Conservation (phyloP, 2,888 invertebrate species). For the Dastarcus helophoroides region DNA sequence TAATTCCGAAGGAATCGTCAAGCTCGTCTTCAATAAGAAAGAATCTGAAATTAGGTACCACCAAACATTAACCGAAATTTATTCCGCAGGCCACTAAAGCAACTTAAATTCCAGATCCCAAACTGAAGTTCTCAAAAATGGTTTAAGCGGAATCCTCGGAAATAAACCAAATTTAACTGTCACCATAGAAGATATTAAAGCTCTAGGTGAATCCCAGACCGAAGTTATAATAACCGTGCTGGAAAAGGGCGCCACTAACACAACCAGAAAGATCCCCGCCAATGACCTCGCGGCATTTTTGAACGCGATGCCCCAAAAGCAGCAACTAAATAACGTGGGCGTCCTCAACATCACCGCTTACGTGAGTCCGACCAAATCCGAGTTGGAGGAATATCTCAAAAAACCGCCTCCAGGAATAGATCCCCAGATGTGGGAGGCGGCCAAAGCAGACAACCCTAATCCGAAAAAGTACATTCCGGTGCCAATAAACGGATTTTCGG, state of each 20-base stretch:
- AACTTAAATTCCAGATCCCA: constrained; percentile 42
- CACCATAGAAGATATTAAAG: constrained; percentile 64
- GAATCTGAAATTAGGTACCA: constrained; percentile 65
- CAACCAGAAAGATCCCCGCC: constrained; percentile 58
- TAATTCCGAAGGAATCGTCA: constrained; percentile 85
- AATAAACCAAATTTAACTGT: constrained; percentile 76
- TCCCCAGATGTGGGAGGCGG: constrained; percentile 89
- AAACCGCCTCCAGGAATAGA: constrained; percentile 90
- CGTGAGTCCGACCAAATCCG: constrained; percentile 64
- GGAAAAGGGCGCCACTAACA: constrained; percentile 55
- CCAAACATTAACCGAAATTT: not conserved
- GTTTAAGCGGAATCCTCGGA: constrained; percentile 61
- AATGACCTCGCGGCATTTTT: constrained; percentile 60
- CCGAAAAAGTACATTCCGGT: constrained; percentile 82
- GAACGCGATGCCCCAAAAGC: constrained; percentile 57
- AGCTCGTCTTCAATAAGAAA: constrained; percentile 71
- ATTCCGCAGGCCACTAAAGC: not conserved
- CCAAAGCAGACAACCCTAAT: constrained; percentile 91
- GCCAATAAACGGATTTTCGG: constrained; percentile 83
- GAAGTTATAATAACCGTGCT: constrained; percentile 62
- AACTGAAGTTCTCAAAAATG: constrained; percentile 56
- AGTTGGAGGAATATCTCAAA: constrained; percentile 78
- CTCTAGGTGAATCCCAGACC: constrained; percentile 65
- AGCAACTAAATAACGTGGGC: constrained; percentile 61
- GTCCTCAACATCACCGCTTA: constrained; percentile 61